These are phyloP conservation scores for Anseranas semipalmata DNA, from an alignment of 2,113 vertebrate genomes.

Conservation along the genomic window DNA sequence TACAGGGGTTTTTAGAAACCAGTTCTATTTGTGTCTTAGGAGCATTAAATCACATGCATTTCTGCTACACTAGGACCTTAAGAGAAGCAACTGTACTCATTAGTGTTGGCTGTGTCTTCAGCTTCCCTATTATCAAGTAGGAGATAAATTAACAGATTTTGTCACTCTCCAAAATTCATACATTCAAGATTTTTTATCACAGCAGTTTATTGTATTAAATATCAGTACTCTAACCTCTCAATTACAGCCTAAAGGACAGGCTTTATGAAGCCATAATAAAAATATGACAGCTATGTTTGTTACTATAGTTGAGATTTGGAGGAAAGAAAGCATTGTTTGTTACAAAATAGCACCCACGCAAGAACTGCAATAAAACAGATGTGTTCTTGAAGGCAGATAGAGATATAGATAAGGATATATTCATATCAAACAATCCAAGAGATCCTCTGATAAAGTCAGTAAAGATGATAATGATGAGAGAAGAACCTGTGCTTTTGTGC, in stretches of 20 bases:
- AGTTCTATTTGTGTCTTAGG: not conserved
- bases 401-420: not conserved
- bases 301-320: not conserved
- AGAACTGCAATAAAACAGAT: not conserved
- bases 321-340: not conserved
- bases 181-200: not conserved
- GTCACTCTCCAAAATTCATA: not conserved
- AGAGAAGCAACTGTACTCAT: not conserved
- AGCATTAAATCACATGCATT: not conserved
- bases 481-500: not conserved
- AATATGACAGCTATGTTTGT: not conserved
- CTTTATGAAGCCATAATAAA: not conserved
- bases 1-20: not conserved
- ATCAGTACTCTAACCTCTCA: not conserved
- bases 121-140: not conserved
- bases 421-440: not conserved
- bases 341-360: not conserved
- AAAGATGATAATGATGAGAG: not conserved
- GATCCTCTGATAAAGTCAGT: not conserved
- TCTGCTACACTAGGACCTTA: not conserved
- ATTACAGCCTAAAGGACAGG: not conserved
- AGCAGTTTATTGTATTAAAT: not conserved
- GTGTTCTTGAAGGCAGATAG: not conserved
- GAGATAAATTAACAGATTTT: not conserved
- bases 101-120: not conserved